Evolutionary conservation across 2,113 vertebrate genomes (phyloP), one percentile per base, ranked within the genome.

Genomic region (Solea solea): DNA sequence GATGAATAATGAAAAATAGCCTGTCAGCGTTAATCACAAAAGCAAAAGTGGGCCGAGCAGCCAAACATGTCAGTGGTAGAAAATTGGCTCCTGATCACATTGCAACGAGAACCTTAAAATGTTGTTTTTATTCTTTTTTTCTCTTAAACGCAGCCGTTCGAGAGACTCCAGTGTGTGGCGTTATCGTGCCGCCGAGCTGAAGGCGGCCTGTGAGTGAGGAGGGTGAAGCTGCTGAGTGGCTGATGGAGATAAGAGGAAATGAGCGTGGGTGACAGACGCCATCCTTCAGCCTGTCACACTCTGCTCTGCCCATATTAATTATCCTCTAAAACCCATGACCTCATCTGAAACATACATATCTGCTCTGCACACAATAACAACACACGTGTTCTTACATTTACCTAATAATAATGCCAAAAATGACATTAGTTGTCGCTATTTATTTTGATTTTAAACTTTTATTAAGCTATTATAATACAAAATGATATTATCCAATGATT

Each of bases 241-340:
- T 83, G 77, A 83, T 83, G 83, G 75, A 86, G 82, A 83, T 84
- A 85, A 85, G 64, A 45, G 69, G 74, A 80, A 88, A 87, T 84
- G 62, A 80, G 54, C 75, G 81, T 0, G 65, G 72, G 73, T 68
- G 76, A 81, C 48, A 68, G 76, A 80, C 63, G 39, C 72, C 76
- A 78, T 86, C 82, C 69, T 77, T 86, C 84, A 83, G 71, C 64
- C 78, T 84, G 82, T 86, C 84, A 69, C 80, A 63, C 49, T 45
- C 62, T 64, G 13, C 66, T 40, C 79, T 61, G 65, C 61, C 65
- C 76, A 81, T 74, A 75, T 88, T 86, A 86, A 89, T 85, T 69
- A 88, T 66, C 58, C 21, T 58, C 78, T 8, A 39, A 67, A 76
- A 80, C 27, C 80, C 69, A 61, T 7, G 53, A 80, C 52, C 73